phyloP scores from a whole-genome alignment of 2,888 invertebrate species.

The Salticus scenicus region DNA sequence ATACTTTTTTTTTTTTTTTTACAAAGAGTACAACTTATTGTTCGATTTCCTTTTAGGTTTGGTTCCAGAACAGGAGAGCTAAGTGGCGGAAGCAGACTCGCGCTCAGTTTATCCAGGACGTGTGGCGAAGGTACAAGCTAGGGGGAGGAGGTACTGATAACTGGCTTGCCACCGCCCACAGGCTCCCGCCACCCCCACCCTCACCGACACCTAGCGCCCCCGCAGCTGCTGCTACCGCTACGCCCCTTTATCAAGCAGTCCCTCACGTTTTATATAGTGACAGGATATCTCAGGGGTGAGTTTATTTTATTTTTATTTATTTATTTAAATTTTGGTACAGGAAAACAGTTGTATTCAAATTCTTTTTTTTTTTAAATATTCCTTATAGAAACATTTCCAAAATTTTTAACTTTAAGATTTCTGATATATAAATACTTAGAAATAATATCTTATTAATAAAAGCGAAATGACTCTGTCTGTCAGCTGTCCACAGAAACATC shows the following conservation, averaged over 20 bases:
- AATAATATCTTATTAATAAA: too few relatives aligned
- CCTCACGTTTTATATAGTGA: conserved; percentile 60
- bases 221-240: conserved; percentile 18
- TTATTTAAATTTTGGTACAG: too few relatives aligned
- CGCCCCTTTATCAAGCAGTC: conserved; percentile 51
- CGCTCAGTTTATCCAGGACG: conserved; percentile 63
- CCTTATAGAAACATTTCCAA: too few relatives aligned
- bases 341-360: too few relatives aligned
- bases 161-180: conserved; percentile 40
- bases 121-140: conserved; percentile 63
- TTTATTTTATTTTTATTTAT: too few relatives aligned
- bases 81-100: conserved; percentile 86
- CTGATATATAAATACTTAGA: too few relatives aligned
- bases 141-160: conserved; percentile 25
- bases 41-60: conserved; percentile 80
- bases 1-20: too few relatives aligned
- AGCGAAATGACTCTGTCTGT: too few relatives aligned
- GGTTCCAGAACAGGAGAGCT: conserved; percentile 94
- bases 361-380: too few relatives aligned
- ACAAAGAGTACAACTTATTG: too few relatives aligned
- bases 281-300: conserved; percentile 48
- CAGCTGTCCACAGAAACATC: too few relatives aligned
- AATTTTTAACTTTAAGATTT: too few relatives aligned
- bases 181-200: conserved; percentile 21
- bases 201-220: conserved; percentile 21